These are phyloP conservation scores for Archilochus colubris DNA, from an alignment of 2,113 vertebrate species.

Conservation along the genomic window DNA sequence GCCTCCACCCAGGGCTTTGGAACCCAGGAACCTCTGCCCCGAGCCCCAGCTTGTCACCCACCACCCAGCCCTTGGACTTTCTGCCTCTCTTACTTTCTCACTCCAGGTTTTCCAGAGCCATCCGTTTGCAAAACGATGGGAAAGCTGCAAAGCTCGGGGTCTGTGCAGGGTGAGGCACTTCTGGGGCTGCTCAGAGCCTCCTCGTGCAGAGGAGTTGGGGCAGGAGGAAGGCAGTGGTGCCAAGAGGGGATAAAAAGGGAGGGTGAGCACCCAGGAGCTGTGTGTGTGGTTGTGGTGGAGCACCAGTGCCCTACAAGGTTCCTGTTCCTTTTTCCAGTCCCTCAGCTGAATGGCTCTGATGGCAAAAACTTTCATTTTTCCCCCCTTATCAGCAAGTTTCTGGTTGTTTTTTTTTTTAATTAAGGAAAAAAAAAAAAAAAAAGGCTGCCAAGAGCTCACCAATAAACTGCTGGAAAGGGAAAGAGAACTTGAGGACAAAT, in stretches of 20 bases:
- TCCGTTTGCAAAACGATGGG: accelerated
- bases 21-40: neutral
- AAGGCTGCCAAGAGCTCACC: neutral
- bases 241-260: accelerated
- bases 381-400: neutral
- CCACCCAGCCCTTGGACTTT: neutral
- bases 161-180: accelerated
- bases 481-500: neutral
- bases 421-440: neutral
- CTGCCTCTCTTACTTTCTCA: neutral
- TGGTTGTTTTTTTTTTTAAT: neutral
- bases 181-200: neutral
- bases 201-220: neutral
- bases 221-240: neutral
- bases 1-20: neutral
- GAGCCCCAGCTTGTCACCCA: neutral
- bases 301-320: neutral
- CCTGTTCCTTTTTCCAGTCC: neutral
- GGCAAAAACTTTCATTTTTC: neutral
- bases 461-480: neutral
- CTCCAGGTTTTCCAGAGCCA: neutral
- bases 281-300: neutral
- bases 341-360: neutral
- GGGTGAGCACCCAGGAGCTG: neutral
- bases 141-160: neutral